Percentiles rank a stretch among this genome's conserved stretches.
Evolutionary conservation across 1,140 invertebrate species (phyloP).

Genomic region (Penaeus vannamei): DNA sequence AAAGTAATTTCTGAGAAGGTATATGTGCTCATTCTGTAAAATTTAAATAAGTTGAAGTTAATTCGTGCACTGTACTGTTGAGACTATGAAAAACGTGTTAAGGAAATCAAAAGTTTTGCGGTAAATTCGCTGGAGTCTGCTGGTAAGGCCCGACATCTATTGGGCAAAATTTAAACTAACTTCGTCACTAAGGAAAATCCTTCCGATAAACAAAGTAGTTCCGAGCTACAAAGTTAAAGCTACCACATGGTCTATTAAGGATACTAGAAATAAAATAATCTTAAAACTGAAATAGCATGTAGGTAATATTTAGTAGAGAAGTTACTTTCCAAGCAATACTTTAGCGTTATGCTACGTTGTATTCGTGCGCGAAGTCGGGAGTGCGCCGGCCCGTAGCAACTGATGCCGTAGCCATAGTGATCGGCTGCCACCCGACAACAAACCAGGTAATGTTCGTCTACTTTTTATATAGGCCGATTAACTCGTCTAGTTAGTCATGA

Average conservation of each 20-base stretch:
- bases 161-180: not conserved
- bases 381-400: conserved; percentile 61
- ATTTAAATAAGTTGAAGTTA: too few relatives aligned
- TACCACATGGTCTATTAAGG: not conserved
- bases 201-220: conserved; percentile 63
- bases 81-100: too few relatives aligned
- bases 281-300: not conserved
- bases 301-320: not conserved
- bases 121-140: conserved; percentile 25
- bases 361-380: conserved; percentile 38
- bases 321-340: not conserved
- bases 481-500: too few relatives aligned
- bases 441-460: conserved; percentile 36
- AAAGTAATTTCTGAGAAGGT: too few relatives aligned
- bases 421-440: conserved; percentile 47
- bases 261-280: not conserved
- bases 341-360: not conserved
- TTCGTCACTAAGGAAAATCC: conserved; percentile 60
- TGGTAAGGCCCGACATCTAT: conserved; percentile 40
- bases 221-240: not conserved
- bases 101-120: too few relatives aligned
- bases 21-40: too few relatives aligned
- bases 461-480: conserved; percentile 10
- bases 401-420: conserved; percentile 62
- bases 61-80: too few relatives aligned